phyloP scores from a whole-genome alignment of 2,888 invertebrate species.

The Himalopsyche tibetana region DNA sequence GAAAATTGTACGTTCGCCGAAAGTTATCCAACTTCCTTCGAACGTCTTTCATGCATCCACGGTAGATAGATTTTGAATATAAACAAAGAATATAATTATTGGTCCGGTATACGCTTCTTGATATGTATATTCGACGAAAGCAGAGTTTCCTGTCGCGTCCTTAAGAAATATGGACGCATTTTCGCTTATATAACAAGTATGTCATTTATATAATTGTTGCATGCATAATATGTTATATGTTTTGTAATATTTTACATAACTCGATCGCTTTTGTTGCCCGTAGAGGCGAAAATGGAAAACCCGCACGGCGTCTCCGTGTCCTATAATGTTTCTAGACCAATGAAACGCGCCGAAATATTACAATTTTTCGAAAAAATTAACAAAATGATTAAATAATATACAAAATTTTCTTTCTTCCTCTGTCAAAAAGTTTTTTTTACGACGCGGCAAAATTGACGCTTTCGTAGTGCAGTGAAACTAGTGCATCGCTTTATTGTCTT shows the following conservation, averaged over 20 bases:
- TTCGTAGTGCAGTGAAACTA: constrained; percentile 6
- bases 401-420: not conserved
- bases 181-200: constrained; percentile 44
- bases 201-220: constrained; percentile 50
- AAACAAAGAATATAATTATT: constrained; percentile 29
- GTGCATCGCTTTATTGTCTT: constrained; percentile 1
- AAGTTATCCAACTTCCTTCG: constrained; percentile 17
- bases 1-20: not conserved
- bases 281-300: not conserved
- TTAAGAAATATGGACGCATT: constrained; percentile 21
- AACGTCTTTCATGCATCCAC: not conserved
- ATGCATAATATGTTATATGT: constrained; percentile 32
- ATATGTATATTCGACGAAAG: not conserved
- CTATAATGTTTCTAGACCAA: constrained; percentile 28
- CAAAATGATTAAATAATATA: constrained; percentile 44
- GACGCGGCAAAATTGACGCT: constrained; percentile 1
- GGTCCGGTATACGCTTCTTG: not conserved
- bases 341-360: constrained; percentile 48
- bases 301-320: constrained; percentile 48
- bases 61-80: constrained; percentile 24
- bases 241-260: constrained; percentile 31
- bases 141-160: not conserved
- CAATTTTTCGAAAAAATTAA: constrained; percentile 53
- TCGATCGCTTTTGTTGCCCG: constrained; percentile 20
- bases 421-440: constrained; percentile 23